Evolutionary conservation across 2,113 vertebrate species (phyloP), one percentile per base, ranked within the genome.

Genomic region (Oceanites oceanicus): DNA sequence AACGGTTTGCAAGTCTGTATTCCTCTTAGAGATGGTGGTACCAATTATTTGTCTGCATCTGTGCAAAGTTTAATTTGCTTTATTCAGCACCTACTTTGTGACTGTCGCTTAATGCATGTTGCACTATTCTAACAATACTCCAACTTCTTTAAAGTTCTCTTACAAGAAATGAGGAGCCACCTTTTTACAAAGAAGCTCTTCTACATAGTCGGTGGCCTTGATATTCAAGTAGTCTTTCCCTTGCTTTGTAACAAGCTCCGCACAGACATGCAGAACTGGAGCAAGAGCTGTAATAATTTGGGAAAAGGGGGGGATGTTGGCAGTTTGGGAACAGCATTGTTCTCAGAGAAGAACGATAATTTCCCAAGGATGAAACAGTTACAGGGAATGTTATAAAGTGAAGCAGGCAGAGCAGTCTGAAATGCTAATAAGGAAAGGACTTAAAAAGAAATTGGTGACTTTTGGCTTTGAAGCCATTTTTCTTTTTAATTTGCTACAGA

Each of bases 381-480:
- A 34, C 27, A 32, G 83, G 53, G 6, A 79, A 8, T 9, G 30
- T 65, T 74, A 45, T 4, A 26, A 76, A 91, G 36, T 9, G 25
- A 78, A 61, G 53, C 44, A 58, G 73, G 30, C 27, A 83, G 56
- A 72, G 55, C 44, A 44, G 87, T 63, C 82, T 92, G 70, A 94
- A 80, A 73, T 93, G 86, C 85, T 93, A 90, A 92, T 82, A 55
- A 83, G 71, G 78, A 90, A 47, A 93, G 29, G 61, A 81, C 47
- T 83, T 70, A 15, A 88, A 93, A 90, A 86, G 61, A 77, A 89
- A 89, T 34, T 7, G 34, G 61, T 22, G 66, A 25, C 71, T 92
- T 86, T 70, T 56, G 49, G 65, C 82, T 97, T 94, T 56, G 82
- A 86, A 95, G 75, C 22, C 29, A 27, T 88, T 74, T 32, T 62